Evolutionary conservation across 64 coral and sea anemone genomes (phyloP).

Genomic region (Platygyra sinensis): DNA sequence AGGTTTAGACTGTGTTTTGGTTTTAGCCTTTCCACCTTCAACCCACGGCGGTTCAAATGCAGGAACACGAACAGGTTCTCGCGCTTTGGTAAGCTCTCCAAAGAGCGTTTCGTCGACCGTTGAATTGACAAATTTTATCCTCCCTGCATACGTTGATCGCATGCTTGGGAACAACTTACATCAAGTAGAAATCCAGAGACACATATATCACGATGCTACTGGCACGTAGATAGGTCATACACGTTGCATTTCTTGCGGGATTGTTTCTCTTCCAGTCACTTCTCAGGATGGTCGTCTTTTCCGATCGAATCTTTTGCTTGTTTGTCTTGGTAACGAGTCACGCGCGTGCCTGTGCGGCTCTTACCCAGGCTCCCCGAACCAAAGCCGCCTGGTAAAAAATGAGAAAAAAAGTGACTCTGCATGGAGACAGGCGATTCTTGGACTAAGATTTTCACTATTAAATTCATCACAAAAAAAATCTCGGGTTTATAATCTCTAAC

Average conservation of each 20-base stretch:
- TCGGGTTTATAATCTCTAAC: too few species aligned
- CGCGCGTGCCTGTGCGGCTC: neutral
- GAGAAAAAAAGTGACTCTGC: too few species aligned
- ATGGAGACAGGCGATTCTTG: too few species aligned
- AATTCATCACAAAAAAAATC: too few species aligned
- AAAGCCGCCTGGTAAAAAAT: too few species aligned
- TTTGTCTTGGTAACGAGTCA: neutral
- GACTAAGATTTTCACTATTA: too few species aligned
- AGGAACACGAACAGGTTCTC: slow-evolving; percentile 53
- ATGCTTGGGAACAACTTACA: neutral
- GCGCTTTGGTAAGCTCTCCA: slow-evolving; percentile 66
- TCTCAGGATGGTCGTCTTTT: too few species aligned
- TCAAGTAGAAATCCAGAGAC: neutral
- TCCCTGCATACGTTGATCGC: neutral
- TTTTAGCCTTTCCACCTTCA: slow-evolving; percentile 65
- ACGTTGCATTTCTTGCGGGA: too few species aligned
- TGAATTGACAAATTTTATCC: slow-evolving; percentile 60
- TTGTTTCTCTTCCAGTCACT: too few species aligned
- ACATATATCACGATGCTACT: too few species aligned
- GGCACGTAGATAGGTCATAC: too few species aligned
- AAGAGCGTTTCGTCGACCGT: slow-evolving; percentile 81
- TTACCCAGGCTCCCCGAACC: too few species aligned
- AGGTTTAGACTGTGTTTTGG: slow-evolving; percentile 70
- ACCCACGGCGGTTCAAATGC: slow-evolving; percentile 88
- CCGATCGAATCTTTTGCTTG: neutral